These are phyloP conservation scores for Tetranychus truncatus DNA, from an alignment of 2,888 invertebrate species.

Conservation along the genomic window DNA sequence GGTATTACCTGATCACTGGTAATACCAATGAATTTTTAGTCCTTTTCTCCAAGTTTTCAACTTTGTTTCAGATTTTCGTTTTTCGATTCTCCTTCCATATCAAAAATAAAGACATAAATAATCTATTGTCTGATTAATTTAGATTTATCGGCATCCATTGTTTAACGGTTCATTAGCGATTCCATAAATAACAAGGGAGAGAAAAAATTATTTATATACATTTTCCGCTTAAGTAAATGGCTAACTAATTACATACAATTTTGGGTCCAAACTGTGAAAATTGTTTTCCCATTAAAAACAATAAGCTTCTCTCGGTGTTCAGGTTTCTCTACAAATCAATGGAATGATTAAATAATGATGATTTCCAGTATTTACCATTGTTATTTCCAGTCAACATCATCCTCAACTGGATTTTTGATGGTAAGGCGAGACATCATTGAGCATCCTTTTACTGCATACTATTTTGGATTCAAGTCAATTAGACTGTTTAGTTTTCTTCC, in stretches of 20 bases:
- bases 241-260: neutral
- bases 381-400: neutral
- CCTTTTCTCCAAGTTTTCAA: no score
- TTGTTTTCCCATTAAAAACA: neutral
- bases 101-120: neutral
- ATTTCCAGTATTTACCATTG: neutral
- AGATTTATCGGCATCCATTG: neutral
- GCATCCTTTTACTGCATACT: neutral
- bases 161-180: neutral
- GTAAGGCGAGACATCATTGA: no score
- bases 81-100: no score
- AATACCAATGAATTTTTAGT: no score
- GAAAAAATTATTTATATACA: neutral
- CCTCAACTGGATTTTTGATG: neutral
- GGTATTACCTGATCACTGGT: no score
- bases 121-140: neutral
- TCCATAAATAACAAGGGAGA: neutral
- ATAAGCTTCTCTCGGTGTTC: neutral
- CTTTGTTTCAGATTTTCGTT: no score
- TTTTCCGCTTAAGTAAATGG: neutral
- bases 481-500: neutral
- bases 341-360: neutral
- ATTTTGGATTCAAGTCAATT: neutral
- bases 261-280: neutral
- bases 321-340: neutral